These are phyloP conservation scores for Teleogryllus oceanicus DNA, from an alignment of 2,888 invertebrate genomes.

Conservation along the genomic window DNA sequence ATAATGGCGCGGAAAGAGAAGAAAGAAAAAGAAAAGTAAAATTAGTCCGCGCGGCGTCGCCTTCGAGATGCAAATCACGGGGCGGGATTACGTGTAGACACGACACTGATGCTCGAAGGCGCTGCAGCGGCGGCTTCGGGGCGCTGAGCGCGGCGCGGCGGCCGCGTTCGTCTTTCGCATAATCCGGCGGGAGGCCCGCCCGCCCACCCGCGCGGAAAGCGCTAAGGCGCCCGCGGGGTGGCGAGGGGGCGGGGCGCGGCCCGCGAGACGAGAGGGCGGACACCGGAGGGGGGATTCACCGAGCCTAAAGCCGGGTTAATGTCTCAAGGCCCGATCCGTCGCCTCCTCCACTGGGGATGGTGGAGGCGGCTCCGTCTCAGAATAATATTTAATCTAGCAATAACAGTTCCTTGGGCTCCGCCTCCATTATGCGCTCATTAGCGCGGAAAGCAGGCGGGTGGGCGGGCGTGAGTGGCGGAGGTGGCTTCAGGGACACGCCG, in stretches of 20 bases:
- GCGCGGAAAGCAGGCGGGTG: neutral
- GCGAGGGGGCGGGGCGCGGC: too few relatives aligned
- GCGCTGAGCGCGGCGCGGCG: too few relatives aligned
- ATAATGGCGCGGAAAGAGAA: too few relatives aligned
- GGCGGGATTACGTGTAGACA: too few relatives aligned
- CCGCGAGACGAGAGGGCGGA: too few relatives aligned
- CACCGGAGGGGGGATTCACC: neutral
- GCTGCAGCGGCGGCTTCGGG: too few relatives aligned
- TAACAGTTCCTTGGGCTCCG: slow-evolving; percentile 6
- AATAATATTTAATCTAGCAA: slow-evolving; percentile 10
- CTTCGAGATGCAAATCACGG: too few relatives aligned
- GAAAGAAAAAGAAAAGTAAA: too few relatives aligned
- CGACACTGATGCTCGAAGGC: too few relatives aligned
- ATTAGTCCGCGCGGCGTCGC: too few relatives aligned
- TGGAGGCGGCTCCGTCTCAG: neutral
- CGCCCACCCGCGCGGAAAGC: neutral
- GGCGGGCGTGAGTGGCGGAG: neutral
- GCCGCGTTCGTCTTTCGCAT: too few relatives aligned
- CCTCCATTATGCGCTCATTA: slow-evolving; percentile 18
- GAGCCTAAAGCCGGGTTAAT: neutral
- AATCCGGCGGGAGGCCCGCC: too few relatives aligned
- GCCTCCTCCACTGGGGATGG: neutral
- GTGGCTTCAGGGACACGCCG: neutral
- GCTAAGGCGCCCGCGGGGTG: neutral
- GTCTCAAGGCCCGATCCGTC: neutral